phyloP scores from a whole-genome alignment of 2,113 vertebrate genomes.

The Pollimyrus isidori region DNA sequence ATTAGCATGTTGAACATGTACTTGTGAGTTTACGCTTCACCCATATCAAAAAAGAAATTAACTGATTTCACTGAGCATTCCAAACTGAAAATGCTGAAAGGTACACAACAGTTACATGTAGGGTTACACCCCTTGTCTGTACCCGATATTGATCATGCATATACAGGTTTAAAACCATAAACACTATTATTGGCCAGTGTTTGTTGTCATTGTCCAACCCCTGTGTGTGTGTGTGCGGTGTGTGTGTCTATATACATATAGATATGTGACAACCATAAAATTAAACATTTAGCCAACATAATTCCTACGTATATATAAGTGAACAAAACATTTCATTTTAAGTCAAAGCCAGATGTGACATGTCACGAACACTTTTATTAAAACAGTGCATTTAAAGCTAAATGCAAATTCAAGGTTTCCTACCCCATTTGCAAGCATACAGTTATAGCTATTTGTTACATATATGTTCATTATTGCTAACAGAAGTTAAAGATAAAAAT shows the following conservation, averaged over 20 bases:
- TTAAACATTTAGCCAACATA: too few species aligned
- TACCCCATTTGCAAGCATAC: too few species aligned
- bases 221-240: too few species aligned
- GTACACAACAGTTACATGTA: not conserved
- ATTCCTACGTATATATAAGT: not conserved
- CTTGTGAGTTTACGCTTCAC: not conserved
- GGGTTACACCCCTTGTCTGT: too few species aligned
- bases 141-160: too few species aligned
- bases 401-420: not conserved
- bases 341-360: not conserved
- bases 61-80: not conserved
- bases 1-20: not conserved
- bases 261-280: too few species aligned
- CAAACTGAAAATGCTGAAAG: not conserved
- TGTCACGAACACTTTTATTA: not conserved
- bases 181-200: not conserved
- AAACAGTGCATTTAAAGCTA: not conserved
- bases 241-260: too few species aligned
- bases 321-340: not conserved
- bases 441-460: not conserved
- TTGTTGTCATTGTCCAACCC: not conserved
- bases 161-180: not conserved
- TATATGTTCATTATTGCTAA: not conserved
- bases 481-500: too few species aligned
- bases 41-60: not conserved